phyloP scores from a whole-genome alignment of 2,888 invertebrate genomes.

The Pyrochroa serraticornis region DNA sequence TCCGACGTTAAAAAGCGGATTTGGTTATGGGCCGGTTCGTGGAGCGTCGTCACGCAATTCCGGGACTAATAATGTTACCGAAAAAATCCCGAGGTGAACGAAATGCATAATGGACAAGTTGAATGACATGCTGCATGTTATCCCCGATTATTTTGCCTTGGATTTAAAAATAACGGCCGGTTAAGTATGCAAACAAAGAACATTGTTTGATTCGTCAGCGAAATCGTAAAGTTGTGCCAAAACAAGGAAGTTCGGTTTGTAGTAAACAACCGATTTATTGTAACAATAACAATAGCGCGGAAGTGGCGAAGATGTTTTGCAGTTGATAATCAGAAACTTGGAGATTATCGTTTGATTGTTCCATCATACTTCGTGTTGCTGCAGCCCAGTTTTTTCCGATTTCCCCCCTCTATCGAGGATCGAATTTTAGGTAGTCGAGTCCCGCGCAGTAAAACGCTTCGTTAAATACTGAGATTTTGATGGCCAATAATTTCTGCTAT shows the following conservation, averaged over 20 bases:
- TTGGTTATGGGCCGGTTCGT: too few species aligned
- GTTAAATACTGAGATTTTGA: too few species aligned
- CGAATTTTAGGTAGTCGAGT: not conserved
- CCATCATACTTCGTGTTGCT: not conserved
- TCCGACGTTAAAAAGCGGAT: too few species aligned
- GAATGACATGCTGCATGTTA: slow-evolving; percentile 31
- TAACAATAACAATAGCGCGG: slow-evolving; percentile 7
- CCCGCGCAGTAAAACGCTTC: too few species aligned
- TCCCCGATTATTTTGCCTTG: slow-evolving; percentile 32
- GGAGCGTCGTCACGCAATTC: too few species aligned
- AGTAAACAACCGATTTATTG: slow-evolving; percentile 11
- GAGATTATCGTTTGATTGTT: not conserved
- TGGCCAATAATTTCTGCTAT: too few species aligned
- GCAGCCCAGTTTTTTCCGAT: too few species aligned
- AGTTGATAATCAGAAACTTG: not conserved
- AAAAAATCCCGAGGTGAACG: too few species aligned
- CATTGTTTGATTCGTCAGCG: slow-evolving; percentile 22
- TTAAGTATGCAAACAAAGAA: slow-evolving; percentile 40
- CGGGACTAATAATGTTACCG: too few species aligned
- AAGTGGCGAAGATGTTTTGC: slow-evolving; percentile 3
- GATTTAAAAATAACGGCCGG: slow-evolving; percentile 39
- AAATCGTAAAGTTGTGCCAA: slow-evolving; percentile 14
- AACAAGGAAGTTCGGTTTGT: slow-evolving; percentile 14
- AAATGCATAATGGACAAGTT: slow-evolving; percentile 22
- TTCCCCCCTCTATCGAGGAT: not conserved